A percentile compares a stretch with the other conserved stretches of the same genome.
phyloP scores from a whole-genome alignment of 2,113 vertebrate genomes.

The Eubucco bourcierii region DNA sequence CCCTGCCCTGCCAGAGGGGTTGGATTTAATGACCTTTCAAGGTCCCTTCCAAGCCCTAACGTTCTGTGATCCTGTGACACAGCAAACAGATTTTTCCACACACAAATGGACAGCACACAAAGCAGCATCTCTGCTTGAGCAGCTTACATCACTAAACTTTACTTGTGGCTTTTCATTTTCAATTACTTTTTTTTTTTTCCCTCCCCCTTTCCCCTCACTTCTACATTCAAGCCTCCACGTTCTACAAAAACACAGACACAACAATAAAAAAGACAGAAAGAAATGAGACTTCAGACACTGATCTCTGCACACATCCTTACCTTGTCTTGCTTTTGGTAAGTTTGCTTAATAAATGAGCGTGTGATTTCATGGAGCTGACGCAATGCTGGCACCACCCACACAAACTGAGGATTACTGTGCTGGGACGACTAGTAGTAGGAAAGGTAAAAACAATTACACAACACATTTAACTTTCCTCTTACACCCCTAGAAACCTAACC shows the following conservation, averaged over 20 bases:
- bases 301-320: slow-evolving; percentile 69
- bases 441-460: slow-evolving; percentile 66
- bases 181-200: no score
- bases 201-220: neutral
- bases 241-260: neutral
- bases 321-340: slow-evolving; percentile 99
- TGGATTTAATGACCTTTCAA: no score
- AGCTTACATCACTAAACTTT: neutral
- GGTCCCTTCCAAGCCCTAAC: no score
- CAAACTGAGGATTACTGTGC: slow-evolving; percentile 91
- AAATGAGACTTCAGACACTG: neutral
- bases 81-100: neutral
- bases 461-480: neutral
- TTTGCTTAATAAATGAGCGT: slow-evolving; percentile 97
- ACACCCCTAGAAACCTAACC: neutral
- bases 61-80: no score
- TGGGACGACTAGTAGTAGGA: slow-evolving; percentile 86
- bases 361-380: slow-evolving; percentile 98
- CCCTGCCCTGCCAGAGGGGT: no score
- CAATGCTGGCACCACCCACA: slow-evolving; percentile 97
- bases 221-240: neutral
- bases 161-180: neutral
- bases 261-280: neutral
- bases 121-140: neutral
- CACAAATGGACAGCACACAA: neutral